Base-by-base conservation (phyloP, 35 echinoderm and acorn worm species). In the Stichopus chloronotus region DNA sequence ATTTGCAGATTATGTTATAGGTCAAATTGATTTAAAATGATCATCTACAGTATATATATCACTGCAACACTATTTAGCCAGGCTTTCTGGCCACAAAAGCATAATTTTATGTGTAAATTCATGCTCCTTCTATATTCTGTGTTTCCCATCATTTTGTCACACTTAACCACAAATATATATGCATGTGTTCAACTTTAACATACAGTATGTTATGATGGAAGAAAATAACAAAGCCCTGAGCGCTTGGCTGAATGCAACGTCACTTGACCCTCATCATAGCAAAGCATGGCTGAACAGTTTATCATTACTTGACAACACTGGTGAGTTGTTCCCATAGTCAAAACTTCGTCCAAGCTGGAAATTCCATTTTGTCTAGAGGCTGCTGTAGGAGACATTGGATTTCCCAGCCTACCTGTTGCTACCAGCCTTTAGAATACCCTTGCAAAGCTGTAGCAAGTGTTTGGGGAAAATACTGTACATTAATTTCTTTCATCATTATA, bases 221-320 rank as follows among this genome's bases (percentile, higher is more conserved):
- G 74, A 86, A 52, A 89, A 94, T 79, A 86, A 91, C 52, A 86
- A 94, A 55, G 97, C 97, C 56, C 72, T 98, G 53, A 76, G 84
- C 58, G 97, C 97, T 68, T 98, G 97, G 97, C 83, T 94, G 54
- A 96, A 96, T 92, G 97, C 97, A 53, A 96, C 97, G 11, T 92
- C 95, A 16, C 92, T 95, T n/a, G 78, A 95, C 77, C 91, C 92
- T 25, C 86, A 90, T 71, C 97, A 98, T 71, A 81, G 76, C 56
- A 92, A 93, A 88, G 93, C 97, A 54, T 98, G 97, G 97, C 92
- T 76, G 61, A 98, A 98, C 74, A 89, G 83, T 54, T 82, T 94
- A 24, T 61, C 78, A 68, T 90, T 96, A 71, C 93, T 94, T 81
- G 95, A 96, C n/a, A 88, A 92, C 19, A 60, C 63, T 55, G 95